Base-by-base conservation (phyloP, 1,140 invertebrate genomes). In the Chionoecetes opilio region DNA sequence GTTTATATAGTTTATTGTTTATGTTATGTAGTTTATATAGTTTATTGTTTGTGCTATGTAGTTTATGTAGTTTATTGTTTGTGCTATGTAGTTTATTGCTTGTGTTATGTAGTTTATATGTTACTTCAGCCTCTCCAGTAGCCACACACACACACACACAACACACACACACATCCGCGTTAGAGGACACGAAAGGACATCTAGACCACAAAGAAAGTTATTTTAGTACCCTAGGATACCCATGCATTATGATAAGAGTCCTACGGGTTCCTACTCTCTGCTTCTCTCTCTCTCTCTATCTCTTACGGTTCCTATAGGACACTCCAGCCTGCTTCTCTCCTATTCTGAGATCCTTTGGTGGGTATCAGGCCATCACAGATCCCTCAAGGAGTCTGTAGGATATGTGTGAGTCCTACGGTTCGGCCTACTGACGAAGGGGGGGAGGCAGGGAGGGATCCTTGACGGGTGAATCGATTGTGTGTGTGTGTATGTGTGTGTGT, bases 401-500 rank as follows among this genome's bases (percentile, higher is more conserved):
- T 26, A 53, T 53, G 11, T 53, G 46, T 53, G 21, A 17, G 46
- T 14, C 46, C 46, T 9, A 17, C 11, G 46, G 21, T 17, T 0
- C 46, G 21, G 11, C 46, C 21, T 9, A 53, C 46, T 9, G 21
- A 53, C 11, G 46, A 17, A 53, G 9, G 9, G 46, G 21, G 46
- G 46, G 8, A 53, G 46, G 46, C 11, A 53, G 46, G 9, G 46
- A 53, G 21, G 46, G 46, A 53, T 53, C 46, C 46, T 53, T 53
- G 21, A 14, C 46, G 11, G 11, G 46, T 17, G 11, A 53, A 53
- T 53, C 46, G 9, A 14, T 9, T 53, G 46, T 53, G 63, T 75
- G 63, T 75, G 63, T 75, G 63, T 75, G 63, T 75, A 26, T 75
- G 63, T 75, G 63, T 75, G 63, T 75, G 63, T 75, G 63, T 75